Percentiles rank a stretch among this genome's conserved stretches.
These are phyloP conservation scores for Rhinoptilus africanus DNA, from an alignment of 2,113 vertebrate genomes.

Conservation along the genomic window DNA sequence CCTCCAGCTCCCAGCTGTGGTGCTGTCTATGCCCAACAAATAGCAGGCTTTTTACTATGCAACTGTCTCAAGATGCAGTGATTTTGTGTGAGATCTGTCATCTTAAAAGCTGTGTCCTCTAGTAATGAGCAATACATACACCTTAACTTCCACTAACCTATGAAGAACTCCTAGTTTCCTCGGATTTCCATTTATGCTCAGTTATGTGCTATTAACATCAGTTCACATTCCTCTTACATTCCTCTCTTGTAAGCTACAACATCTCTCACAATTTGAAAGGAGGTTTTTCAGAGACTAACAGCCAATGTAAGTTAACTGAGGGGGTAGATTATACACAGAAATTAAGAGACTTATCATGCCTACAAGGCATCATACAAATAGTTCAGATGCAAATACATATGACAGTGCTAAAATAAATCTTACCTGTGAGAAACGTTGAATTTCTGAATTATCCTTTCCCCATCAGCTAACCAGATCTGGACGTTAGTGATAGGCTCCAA, in stretches of 20 bases:
- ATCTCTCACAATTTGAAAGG: neutral
- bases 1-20: neutral
- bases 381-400: neutral
- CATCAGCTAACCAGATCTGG: slow-evolving; percentile 96
- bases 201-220: neutral
- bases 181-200: neutral
- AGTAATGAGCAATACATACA: neutral
- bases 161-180: neutral
- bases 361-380: neutral
- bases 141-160: neutral
- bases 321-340: neutral
- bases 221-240: neutral
- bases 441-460: slow-evolving; percentile 89
- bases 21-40: neutral
- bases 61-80: neutral
- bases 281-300: neutral
- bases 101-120: neutral
- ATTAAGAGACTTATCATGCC: neutral
- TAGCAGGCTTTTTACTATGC: neutral
- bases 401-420: neutral
- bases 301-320: neutral
- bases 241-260: neutral
- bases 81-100: neutral
- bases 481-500: slow-evolving; percentile 87
- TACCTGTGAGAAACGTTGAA: slow-evolving; percentile 94